Percentiles rank a stretch among this genome's conserved stretches.
Evolutionary conservation across 2,888 invertebrate species (phyloP).

Genomic region (Napeogenes inachia): DNA sequence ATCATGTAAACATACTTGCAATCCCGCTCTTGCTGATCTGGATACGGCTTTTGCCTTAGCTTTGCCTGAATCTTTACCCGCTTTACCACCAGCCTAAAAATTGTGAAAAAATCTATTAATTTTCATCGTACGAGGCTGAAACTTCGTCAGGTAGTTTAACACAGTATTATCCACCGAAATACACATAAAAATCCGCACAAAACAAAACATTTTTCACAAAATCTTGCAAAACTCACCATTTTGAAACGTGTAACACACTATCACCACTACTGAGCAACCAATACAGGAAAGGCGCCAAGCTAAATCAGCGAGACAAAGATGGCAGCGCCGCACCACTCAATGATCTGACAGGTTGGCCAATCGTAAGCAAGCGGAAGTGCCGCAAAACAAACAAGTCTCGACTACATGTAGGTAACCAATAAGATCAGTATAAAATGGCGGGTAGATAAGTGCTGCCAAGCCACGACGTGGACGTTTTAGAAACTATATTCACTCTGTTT

Average conservation of each 20-base stretch:
- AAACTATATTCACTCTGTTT: constrained; percentile 22
- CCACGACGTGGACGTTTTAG: constrained; percentile 38
- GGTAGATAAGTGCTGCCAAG: constrained; percentile 62
- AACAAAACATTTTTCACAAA: constrained; percentile 54
- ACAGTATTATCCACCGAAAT: constrained; percentile 55
- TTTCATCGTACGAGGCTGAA: constrained; percentile 74
- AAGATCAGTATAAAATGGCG: constrained; percentile 47
- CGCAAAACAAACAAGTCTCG: constrained; percentile 42
- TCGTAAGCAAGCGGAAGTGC: constrained; percentile 52
- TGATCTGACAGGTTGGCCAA: constrained; percentile 50
- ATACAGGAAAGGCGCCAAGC: constrained; percentile 78
- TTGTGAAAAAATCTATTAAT: constrained; percentile 74
- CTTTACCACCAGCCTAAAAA: constrained; percentile 99
- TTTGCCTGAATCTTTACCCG: constrained; percentile 99
- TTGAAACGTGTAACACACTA: constrained; percentile 76
- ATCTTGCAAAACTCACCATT: constrained; percentile 78
- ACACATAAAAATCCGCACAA: constrained; percentile 52
- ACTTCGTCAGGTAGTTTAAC: constrained; percentile 74
- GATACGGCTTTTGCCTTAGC: constrained; percentile 99
- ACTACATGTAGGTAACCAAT: constrained; percentile 44
- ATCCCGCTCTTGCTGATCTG: constrained; percentile 97
- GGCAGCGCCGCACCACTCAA: constrained; percentile 53
- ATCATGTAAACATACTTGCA: constrained; percentile 85
- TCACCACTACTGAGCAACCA: constrained; percentile 67
- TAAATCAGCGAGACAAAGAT: constrained; percentile 67